Conservation (phyloP, 2,113 vertebrate genomes). For the Arizona elegans region DNA sequence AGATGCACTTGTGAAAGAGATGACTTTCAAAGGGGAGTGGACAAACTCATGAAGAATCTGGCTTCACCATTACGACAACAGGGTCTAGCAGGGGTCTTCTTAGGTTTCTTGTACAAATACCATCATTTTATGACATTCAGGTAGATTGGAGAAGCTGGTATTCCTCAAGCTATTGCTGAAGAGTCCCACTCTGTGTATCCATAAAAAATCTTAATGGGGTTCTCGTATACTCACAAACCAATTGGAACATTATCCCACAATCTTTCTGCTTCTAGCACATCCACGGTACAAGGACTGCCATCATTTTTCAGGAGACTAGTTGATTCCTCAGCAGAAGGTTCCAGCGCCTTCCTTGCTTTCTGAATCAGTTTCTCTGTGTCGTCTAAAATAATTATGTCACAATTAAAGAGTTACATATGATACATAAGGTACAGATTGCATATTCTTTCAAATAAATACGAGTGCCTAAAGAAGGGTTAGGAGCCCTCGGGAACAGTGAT, state of each 20-base stretch:
- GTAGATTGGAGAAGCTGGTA: not conserved
- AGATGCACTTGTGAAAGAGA: not conserved
- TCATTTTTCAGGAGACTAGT: conserved; percentile 30
- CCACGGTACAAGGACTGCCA: conserved; percentile 69
- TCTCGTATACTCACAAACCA: conserved; percentile 68
- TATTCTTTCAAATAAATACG: not conserved
- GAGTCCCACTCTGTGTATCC: not conserved
- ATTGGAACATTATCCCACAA: conserved; percentile 75
- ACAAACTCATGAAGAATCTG: not conserved
- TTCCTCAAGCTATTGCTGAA: not conserved
- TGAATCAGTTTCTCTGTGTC: conserved; percentile 63
- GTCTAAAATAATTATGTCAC: conserved; percentile 50
- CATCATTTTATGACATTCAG: not conserved
- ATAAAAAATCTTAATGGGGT: not conserved
- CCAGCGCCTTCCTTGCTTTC: conserved; percentile 60
- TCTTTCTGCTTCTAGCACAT: conserved; percentile 72
- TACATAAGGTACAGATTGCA: too few species aligned
- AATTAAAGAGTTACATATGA: not conserved
- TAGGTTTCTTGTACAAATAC: not conserved
- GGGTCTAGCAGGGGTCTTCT: not conserved
- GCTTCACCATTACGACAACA: not conserved
- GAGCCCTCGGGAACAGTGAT: not conserved
- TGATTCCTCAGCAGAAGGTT: conserved; percentile 45
- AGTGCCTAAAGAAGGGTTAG: not conserved
- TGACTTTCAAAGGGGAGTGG: not conserved